Evolutionary conservation across 2,888 invertebrate genomes (phyloP), one percentile per base, ranked within the genome.

Genomic region (Eilema depressum): DNA sequence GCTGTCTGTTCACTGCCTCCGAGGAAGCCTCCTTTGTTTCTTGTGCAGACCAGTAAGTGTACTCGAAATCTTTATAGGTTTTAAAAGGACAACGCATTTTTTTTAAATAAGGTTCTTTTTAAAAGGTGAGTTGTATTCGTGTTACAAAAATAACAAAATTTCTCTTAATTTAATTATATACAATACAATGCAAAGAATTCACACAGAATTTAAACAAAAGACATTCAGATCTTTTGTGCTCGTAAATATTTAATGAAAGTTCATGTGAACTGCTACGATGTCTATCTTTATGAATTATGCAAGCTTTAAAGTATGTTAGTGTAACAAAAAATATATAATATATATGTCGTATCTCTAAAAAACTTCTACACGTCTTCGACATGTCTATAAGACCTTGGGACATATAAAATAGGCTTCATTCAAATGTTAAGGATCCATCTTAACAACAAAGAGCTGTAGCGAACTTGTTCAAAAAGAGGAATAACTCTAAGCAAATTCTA

Each of bases 151-250:
- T 17, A n/a, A 47, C 20, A n/a, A 20, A 53, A 53, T n/a, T 53
- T n/a, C 53, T 10, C 53, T 47, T 12, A 47, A 53, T 8, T 53
- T n/a, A n/a, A n/a, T 53, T 53, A n/a, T 20, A 10, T n/a, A 53
- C 53, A 53, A n/a, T 63, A 74, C 33, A 70, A 64, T 63, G 62
- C 68, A 56, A 64, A 70, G 66, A 61, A 66, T 78, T 78, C 69
- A 12, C 73, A 76, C 61, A 68, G 63, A 70, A 75, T 65, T 73
- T 62, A 73, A 69, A 78, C 71, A 79, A 80, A 75, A 74, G 53
- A 67, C 47, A 53, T 61, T 47, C 70, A 71, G 53, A 53, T 59
- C 12, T 61, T 20, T 61, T 30, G 20, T 61, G n/a, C 41, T 73
- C 62, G 71, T 68, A 71, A 64, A 77, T 17, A 25, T 59, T 71